Conservation (phyloP, 2,797 vertebrate species). For the Synanceia verrucosa region DNA sequence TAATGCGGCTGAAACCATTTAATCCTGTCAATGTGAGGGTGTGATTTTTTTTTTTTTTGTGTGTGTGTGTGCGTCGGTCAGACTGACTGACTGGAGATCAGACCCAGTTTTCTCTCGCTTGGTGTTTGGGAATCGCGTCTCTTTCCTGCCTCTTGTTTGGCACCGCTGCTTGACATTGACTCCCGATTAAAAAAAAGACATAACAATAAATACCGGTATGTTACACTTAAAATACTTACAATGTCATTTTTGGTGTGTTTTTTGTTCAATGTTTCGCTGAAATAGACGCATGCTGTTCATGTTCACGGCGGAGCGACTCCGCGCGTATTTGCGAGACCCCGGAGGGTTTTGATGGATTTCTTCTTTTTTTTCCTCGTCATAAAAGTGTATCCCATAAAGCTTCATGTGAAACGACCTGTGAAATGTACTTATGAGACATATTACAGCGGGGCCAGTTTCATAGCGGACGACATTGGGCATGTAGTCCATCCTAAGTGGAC, state of each 20-base stretch:
- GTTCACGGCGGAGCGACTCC: conserved; percentile 18
- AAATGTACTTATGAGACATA: neutral
- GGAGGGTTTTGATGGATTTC: neutral
- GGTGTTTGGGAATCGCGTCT: conserved; percentile 51
- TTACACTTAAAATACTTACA: neutral
- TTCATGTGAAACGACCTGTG: neutral
- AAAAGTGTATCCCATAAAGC: conserved; percentile 13
- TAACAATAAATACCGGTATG: neutral
- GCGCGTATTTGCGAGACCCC: conserved; percentile 53
- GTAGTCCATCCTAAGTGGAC: conserved; percentile 26
- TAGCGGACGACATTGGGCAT: neutral
- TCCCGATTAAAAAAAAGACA: no score
- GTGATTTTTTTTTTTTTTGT: conserved; percentile 1
- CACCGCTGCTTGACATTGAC: conserved; percentile 36
- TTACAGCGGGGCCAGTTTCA: neutral
- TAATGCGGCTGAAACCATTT: neutral
- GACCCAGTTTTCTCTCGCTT: conserved; percentile 51
- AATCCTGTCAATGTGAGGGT: conserved; percentile 1
- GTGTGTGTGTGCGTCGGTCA: conserved; percentile 34
- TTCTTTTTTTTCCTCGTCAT: neutral
- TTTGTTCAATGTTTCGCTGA: neutral
- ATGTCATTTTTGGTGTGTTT: neutral
- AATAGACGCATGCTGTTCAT: conserved; percentile 12
- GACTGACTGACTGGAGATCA: conserved; percentile 45
- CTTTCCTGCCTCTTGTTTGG: conserved; percentile 36